Base-by-base conservation (phyloP, 2,113 vertebrate species). In the Alethe castanea region DNA sequence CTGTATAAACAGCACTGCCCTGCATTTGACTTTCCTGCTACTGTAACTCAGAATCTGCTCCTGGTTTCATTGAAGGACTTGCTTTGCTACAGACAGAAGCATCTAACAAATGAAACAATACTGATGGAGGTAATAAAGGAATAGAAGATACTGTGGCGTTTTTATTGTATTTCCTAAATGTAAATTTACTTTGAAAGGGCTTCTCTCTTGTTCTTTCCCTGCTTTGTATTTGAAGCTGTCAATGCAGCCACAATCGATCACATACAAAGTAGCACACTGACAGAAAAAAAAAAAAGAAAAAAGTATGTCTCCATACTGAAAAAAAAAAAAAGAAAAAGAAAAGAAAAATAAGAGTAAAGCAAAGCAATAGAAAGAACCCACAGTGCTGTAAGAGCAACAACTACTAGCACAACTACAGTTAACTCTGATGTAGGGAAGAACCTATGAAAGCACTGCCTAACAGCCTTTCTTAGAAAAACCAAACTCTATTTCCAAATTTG, bases 11-110 rank as follows among this genome's bases (percentile, higher is more conserved):
- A 81, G 56, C 54, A 44, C 3, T 65, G 38, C 24, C 66, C 88
- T 90, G 90, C 45, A 54, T 88, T 76, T 86, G 80, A 89, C 31
- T 62, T 54, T 79, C n/a, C 19, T 45, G 80, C 47, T 94, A 29
- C 57, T 42, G 1, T 33, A 94, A 86, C 15, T 48, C n/a, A 52
- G 54, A 83, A 91, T 88, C 19, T 61, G 28, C 31, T 88, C 10
- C 12, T 28, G 24, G 13, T 56, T 86, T 38, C 84, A 71, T 2
- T 77, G 44, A 44, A 26, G 12, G 22, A 31, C 57, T 80, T 3
- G 2, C 35, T 25, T 80, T 14, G 12, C 64, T 89, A 10, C 5
- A 38, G 59, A 40, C 40, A 88, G n/a, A 52, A 65, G 22, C 20
- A 76, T 59, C 40, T 35, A 76, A 54, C 9, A n/a, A 19, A 76